These are phyloP conservation scores for Phortica variegata DNA, from an alignment of 1,140 invertebrate species.

Conservation along the genomic window DNA sequence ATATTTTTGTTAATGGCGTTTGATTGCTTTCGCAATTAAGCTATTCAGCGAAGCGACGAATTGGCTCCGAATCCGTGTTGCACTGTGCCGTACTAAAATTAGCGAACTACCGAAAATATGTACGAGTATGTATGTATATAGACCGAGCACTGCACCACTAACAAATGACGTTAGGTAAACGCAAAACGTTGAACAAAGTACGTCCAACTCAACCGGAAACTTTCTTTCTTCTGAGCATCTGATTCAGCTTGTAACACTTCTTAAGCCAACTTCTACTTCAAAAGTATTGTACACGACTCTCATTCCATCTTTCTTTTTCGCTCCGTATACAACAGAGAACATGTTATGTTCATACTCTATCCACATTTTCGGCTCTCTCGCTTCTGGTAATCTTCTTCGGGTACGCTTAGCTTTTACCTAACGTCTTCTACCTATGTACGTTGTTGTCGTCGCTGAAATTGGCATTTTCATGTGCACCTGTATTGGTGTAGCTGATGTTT, in stretches of 20 bases:
- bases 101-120: conserved; percentile 2
- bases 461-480: background rate
- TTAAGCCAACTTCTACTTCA: conserved; percentile 29
- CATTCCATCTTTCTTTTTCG: background rate
- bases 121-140: conserved; percentile 4
- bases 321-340: too few relatives aligned
- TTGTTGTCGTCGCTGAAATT: background rate
- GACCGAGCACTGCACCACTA: conserved; percentile 9
- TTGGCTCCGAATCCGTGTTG: conserved; percentile 5
- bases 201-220: conserved; percentile 47
- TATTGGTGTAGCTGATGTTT: too few relatives aligned
- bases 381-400: background rate
- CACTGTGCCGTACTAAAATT: background rate
- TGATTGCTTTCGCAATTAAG: conserved; percentile 35
- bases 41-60: conserved; percentile 30
- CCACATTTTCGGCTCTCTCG: too few relatives aligned
- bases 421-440: background rate
- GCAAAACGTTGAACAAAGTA: conserved; percentile 4
- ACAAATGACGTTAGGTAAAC: background rate
- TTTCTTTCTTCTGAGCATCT: conserved; percentile 49
- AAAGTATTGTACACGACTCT: background rate
- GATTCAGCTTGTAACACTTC: conserved; percentile 46
- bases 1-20: conserved; percentile 28
- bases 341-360: too few relatives aligned
- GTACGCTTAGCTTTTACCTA: background rate